Evolutionary conservation across 2,888 invertebrate species (phyloP).

Genomic region (Troglohyphantes excavatus): DNA sequence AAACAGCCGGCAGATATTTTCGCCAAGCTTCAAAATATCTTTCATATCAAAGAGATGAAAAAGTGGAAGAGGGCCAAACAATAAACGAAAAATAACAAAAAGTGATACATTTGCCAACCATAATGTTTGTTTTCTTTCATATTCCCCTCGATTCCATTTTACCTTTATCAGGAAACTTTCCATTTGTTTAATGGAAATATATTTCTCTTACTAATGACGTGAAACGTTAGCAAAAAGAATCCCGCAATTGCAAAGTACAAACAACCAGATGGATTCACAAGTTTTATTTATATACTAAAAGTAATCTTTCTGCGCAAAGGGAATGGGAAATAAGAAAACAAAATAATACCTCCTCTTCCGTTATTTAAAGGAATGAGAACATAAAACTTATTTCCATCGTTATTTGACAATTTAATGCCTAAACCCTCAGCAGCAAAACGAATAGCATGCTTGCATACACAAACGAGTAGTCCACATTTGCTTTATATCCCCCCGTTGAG

Average conservation of each 20-base stretch:
- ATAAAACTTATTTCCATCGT: slow-evolving; percentile 37
- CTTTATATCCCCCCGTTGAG: background rate
- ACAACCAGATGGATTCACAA: slow-evolving; percentile 24
- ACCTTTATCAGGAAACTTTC: slow-evolving; percentile 43
- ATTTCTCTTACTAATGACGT: slow-evolving; percentile 60
- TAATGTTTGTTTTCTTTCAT: slow-evolving; percentile 53
- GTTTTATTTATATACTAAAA: slow-evolving; percentile 8
- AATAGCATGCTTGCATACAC: slow-evolving; percentile 8
- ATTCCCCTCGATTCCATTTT: slow-evolving; percentile 12
- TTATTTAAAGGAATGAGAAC: slow-evolving; percentile 32
- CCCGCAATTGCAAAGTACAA: slow-evolving; percentile 18
- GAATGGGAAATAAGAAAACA: background rate
- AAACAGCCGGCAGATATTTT: slow-evolving; percentile 30
- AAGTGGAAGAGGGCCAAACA: slow-evolving; percentile 15
- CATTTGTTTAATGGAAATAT: slow-evolving; percentile 74
- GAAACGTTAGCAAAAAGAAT: slow-evolving; percentile 16
- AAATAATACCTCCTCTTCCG: background rate
- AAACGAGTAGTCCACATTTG: slow-evolving; percentile 26
- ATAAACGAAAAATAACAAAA: slow-evolving; percentile 31
- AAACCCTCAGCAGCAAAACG: slow-evolving; percentile 34
- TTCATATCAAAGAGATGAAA: slow-evolving; percentile 7
- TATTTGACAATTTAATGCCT: slow-evolving; percentile 61
- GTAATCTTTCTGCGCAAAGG: slow-evolving; percentile 11
- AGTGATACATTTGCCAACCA: slow-evolving; percentile 56
- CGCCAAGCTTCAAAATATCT: slow-evolving; percentile 18